Evolutionary conservation across 2,888 invertebrate species (phyloP).

Genomic region (Drosophila fungiperda): DNA sequence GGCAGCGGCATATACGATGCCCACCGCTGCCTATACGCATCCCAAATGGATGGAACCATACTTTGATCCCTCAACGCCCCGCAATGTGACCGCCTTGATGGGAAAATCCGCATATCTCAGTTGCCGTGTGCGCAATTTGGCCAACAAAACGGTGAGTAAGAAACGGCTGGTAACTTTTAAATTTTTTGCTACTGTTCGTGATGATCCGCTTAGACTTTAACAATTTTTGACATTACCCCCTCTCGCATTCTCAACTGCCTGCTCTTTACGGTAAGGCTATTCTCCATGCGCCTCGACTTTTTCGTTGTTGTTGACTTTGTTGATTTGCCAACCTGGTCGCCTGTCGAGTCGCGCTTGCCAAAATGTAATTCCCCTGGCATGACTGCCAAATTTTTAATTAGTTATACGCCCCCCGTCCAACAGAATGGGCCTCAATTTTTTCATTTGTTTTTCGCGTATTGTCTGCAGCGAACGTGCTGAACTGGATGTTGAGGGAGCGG

Average conservation of each 20-base stretch:
- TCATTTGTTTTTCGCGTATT: slow-evolving; percentile 20
- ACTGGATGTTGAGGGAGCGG: neutral
- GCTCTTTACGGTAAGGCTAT: slow-evolving; percentile 31
- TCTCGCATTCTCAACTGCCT: neutral
- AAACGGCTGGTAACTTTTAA: slow-evolving; percentile 23
- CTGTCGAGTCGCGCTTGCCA: slow-evolving; percentile 51
- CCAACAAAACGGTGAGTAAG: slow-evolving; percentile 85
- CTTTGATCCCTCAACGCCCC: slow-evolving; percentile 90
- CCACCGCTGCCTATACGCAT: slow-evolving; percentile 81
- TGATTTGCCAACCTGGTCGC: slow-evolving; percentile 72
- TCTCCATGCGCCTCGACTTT: slow-evolving; percentile 7
- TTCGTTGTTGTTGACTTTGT: slow-evolving; percentile 60
- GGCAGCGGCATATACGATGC: slow-evolving; percentile 64
- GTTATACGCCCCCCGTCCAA: slow-evolving; percentile 51
- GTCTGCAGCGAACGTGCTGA: slow-evolving; percentile 14
- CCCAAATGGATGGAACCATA: slow-evolving; percentile 87
- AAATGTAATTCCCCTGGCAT: slow-evolving; percentile 78
- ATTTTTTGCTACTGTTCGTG: slow-evolving; percentile 48
- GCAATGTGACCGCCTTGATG: slow-evolving; percentile 92
- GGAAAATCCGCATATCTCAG: slow-evolving; percentile 88
- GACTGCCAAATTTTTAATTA: slow-evolving; percentile 78
- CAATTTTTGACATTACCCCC: slow-evolving; percentile 56
- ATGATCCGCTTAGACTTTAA: slow-evolving; percentile 66
- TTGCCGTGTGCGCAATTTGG: slow-evolving; percentile 85
- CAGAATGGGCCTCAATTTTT: slow-evolving; percentile 23